These are phyloP conservation scores for Sinonovacula constricta DNA, from an alignment of 1,140 invertebrate genomes.

Conservation along the genomic window DNA sequence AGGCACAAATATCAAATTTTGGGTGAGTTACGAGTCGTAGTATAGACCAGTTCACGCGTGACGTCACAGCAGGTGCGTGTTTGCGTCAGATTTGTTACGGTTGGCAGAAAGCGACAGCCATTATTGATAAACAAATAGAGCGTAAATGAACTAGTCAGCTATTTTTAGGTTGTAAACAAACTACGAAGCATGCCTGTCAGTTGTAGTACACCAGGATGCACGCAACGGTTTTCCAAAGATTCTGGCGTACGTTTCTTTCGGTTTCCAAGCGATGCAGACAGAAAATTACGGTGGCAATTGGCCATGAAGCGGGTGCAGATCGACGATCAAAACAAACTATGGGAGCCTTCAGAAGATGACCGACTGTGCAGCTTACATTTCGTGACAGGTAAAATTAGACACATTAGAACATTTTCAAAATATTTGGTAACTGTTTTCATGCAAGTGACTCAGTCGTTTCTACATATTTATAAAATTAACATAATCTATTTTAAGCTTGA, in stretches of 20 bases:
- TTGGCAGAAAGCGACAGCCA: constrained; percentile 18
- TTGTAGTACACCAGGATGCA: constrained; percentile 25
- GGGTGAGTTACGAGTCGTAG: no score
- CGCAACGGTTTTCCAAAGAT: constrained; percentile 2
- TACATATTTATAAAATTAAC: not conserved
- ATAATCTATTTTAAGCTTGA: not conserved
- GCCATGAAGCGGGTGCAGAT: constrained; percentile 14
- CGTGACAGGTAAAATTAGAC: no score
- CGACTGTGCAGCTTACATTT: constrained; percentile 27
- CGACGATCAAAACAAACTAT: constrained; percentile 1
- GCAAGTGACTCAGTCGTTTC: not conserved
- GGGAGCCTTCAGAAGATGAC: constrained; percentile 8
- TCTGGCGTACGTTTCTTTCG: constrained; percentile 27
- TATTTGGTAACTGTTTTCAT: no score
- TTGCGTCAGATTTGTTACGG: not conserved
- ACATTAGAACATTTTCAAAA: no score
- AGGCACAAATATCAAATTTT: no score
- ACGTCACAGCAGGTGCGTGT: constrained; percentile 15
- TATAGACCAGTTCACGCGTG: constrained; percentile 8
- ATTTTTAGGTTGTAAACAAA: not conserved
- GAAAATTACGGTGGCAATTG: constrained; percentile 11
- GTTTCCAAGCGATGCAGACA: constrained; percentile 17
- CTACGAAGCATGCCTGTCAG: constrained; percentile 1
- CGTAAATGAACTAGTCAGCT: not conserved
- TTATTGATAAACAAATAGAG: constrained; percentile 1